These are phyloP conservation scores for Charadrius vociferus DNA, from an alignment of 2,113 vertebrate genomes.

Conservation along the genomic window DNA sequence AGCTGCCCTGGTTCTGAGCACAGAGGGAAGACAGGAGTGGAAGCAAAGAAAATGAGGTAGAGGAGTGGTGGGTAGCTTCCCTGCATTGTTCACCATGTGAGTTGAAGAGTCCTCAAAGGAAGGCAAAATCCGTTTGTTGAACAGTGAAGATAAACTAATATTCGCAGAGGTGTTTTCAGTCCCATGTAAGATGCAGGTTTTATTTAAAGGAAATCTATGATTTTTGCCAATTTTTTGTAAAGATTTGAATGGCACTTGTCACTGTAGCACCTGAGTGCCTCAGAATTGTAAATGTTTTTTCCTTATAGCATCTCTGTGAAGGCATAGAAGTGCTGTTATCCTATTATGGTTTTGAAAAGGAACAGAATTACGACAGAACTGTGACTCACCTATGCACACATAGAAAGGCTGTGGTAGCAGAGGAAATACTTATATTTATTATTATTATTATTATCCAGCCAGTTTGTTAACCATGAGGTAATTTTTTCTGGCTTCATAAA, in stretches of 20 bases:
- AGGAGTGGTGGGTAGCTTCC: not conserved
- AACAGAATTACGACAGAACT: not conserved
- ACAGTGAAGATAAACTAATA: not conserved
- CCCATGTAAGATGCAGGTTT: not conserved
- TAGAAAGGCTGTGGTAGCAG: not conserved
- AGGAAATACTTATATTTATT: conserved; percentile 8
- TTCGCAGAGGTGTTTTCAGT: not conserved
- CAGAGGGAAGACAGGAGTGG: not conserved
- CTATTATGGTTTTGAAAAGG: not conserved
- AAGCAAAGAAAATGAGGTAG: rapidly evolving
- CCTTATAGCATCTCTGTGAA: not conserved
- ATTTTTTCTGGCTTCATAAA: conserved; percentile 29
- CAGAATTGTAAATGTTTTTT: not conserved
- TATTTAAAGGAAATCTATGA: not conserved
- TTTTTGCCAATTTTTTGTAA: not conserved
- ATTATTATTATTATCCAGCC: not conserved
- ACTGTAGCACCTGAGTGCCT: not conserved
- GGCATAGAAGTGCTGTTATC: not conserved
- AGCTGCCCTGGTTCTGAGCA: not conserved
- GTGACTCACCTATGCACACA: not conserved
- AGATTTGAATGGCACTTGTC: not conserved
- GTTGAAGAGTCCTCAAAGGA: not conserved
- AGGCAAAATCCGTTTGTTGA: not conserved
- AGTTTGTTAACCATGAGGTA: conserved; percentile 10
- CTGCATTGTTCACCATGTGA: not conserved